Evolutionary conservation across 2,113 vertebrate genomes (phyloP), one percentile per base, ranked within the genome.

Genomic region (Nyctibius bracteatus): DNA sequence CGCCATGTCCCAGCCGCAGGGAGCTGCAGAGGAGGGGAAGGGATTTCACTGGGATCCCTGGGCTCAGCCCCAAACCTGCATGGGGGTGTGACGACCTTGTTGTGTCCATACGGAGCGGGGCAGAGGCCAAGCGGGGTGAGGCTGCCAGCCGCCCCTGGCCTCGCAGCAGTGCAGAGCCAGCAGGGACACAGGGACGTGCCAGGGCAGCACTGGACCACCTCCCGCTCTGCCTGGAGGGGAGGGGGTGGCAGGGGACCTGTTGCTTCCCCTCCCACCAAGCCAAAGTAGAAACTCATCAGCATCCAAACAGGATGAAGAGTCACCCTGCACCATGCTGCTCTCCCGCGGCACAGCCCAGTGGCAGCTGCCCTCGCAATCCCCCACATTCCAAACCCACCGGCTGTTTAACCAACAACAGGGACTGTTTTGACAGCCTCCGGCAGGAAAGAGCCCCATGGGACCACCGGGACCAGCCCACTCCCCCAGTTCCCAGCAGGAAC

Each of bases 371-470:
- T 59, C 70, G 8, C 83, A 52, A 43, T 63, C 92, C 86, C n/a
- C 8, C 83, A 91, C 68, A 59, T 72, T 83, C 72, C 96, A 81
- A 57, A 49, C 7, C 62, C 27, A 39, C 39, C 2, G 12, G 78
- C 93, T 96, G 92, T 95, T 97, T 96, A 96, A 94, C 74, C 72
- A 37, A 20, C 6, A 19, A 20, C 37, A 70, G 3, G 46, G 75
- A 37, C 78, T 97, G 92, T 97, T 97, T 94, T 96, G 95, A 97
- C 96, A 97, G 90, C 59, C 52, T 74, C 35, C 19, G 1, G 61
- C 71, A 91, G 68, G 18, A 81, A 89, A 74, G 8, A 75, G 78
- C 80, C 95, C 92, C 30, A 2, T 41, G 94, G 94, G 96, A 95
- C 81, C 63, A 39, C 11, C 1, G 3, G 58, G 79, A 47, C 71